Base-by-base conservation (phyloP, 2,113 vertebrate genomes). In the Scortum barcoo region DNA sequence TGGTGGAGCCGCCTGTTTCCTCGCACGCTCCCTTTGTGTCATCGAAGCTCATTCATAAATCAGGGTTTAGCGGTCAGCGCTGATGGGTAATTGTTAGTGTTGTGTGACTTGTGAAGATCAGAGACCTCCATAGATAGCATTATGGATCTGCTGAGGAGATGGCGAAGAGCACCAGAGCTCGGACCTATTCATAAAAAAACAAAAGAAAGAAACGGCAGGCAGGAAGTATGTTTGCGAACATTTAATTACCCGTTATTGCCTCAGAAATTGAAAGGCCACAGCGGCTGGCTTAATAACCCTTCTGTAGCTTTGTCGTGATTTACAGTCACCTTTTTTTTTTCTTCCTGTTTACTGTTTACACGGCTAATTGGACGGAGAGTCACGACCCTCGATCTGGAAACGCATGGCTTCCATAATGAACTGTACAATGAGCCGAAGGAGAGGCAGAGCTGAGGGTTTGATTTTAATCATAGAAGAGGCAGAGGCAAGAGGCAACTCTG, bases 11-110 rank as follows among this genome's bases (percentile, higher is more conserved):
- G 71, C 22, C 75, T 61, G 61, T 30, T 30, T 85, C 56, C 60
- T 71, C 50, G 7, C 50, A 22, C 50, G 44, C 73, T 72, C 66
- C 81, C 81, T 81, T 82, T 82, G 68, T 81, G 68, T 81, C 75
- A 60, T 73, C 58, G 10, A 26, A 1, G 57, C 84, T 93, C 91
- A 92, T 94, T 92, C 85, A 94, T 93, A 89, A 94, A 93, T 92
- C 81, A 93, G 84, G 65, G 48, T 61, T 70, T 86, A 46, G 81
- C 78, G 79, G 85, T 90, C 86, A 75, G 66, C 6, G 46, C 54
- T 61, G 86, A 66, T 48, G 71, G 81, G 72, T 87, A 86, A 94
- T 92, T 93, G 84, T 91, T 77, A 75, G 78, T 83, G 83, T 89
- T 87, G 90, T 92, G 90, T 81, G 90, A 91, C 83, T 84, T 82